Base-by-base conservation (phyloP, 2,797 vertebrate species). In the Choloepus didactylus region DNA sequence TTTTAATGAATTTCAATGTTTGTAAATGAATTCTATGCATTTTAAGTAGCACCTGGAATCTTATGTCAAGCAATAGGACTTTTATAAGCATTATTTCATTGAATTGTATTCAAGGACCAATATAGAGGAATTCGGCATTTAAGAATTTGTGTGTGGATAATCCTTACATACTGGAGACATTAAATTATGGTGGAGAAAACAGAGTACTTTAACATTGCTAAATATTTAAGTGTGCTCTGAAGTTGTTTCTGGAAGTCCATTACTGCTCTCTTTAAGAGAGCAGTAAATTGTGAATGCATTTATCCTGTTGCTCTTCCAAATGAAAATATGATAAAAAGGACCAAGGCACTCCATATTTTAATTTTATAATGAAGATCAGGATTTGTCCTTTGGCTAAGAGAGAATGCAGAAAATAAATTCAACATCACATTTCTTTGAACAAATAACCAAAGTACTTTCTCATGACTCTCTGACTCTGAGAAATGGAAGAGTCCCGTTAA, bases 231-330 rank as follows among this genome's bases (percentile, higher is more conserved):
- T 93, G 64, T 38, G 27, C 77, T 84, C 54, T 60, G 56, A 95
- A 96, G 72, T 87, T 94, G 44, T 60, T 95, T 94, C 88, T 88
- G 62, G 92, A 97, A 91, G 79, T 77, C 84, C 29, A 86, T 93
- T 94, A 92, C 75, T 38, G 70, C 85, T 92, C 87, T 88, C 79
- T 96, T 95, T 94, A 95, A 94, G n/a, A 93, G 66, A 87, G 79
- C 49, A 93, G 49, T 81, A 86, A 97, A 97, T 95, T 91, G 44
- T 94, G 49, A 87, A 69, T 83, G 31, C 44, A 69, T 94, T 96
- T 97, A 89, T 66, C 54, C 59, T 64, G 56, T 77, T 94, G 44
- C 44, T 93, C 70, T 97, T 94, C 66, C 44, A 92, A 93, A 85
- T 62, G 72, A 91, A 95, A 91, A 89, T 49, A 87, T 77, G 75